phyloP scores from a whole-genome alignment of 2,888 invertebrate species.

The Platypus cylindrus region DNA sequence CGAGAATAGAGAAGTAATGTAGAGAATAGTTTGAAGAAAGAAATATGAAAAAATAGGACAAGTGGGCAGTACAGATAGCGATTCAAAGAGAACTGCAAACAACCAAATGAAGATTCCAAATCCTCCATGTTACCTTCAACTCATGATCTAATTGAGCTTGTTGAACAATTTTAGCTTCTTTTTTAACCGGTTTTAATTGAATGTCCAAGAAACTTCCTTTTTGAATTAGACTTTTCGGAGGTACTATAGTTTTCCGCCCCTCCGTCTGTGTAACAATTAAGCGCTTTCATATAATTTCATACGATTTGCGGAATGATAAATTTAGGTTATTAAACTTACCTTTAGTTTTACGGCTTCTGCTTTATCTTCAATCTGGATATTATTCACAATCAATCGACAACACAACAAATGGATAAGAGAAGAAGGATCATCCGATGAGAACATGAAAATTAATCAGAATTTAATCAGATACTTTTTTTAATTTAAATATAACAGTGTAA shows the following conservation, averaged over 20 bases:
- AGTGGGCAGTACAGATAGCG: too few species aligned
- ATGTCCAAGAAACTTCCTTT: constrained; percentile 45
- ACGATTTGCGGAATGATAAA: too few species aligned
- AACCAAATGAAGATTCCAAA: too few species aligned
- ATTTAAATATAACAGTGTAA: too few species aligned
- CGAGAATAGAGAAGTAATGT: constrained; percentile 4
- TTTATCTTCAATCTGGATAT: constrained; percentile 21
- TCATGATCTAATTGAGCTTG: constrained; percentile 29
- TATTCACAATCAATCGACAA: constrained; percentile 6
- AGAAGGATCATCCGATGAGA: constrained; percentile 11
- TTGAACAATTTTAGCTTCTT: constrained; percentile 32
- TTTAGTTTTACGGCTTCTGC: constrained; percentile 19
- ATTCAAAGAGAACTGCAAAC: too few species aligned
- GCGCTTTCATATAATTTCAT: too few species aligned
- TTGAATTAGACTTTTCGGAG: constrained; percentile 37
- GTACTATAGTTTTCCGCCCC: constrained; percentile 34
- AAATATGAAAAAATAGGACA: constrained; percentile 10
- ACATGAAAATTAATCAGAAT: constrained; percentile 11
- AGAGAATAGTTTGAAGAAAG: constrained; percentile 8
- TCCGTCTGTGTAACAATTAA: constrained; percentile 21
- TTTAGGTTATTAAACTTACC: constrained; percentile 20
- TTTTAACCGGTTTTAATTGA: constrained; percentile 46
- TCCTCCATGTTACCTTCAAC: constrained; percentile 36
- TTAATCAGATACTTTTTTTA: too few species aligned
- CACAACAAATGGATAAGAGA: constrained; percentile 13